Evolutionary conservation across 2,888 invertebrate species (phyloP).

Genomic region (Heliconius erato): DNA sequence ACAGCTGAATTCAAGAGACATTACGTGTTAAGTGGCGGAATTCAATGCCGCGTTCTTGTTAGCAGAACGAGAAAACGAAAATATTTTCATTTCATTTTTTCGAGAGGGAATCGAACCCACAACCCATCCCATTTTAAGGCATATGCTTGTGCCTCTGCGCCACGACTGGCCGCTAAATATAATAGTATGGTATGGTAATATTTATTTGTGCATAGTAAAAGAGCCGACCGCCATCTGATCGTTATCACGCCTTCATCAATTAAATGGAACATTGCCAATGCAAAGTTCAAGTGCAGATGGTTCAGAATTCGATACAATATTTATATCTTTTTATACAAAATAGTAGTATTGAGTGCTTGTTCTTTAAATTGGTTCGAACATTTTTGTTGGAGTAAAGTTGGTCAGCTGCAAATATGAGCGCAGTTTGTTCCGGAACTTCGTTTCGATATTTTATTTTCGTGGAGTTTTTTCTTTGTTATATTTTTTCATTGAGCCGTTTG

Average conservation of each 20-base stretch:
- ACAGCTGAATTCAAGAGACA: no score
- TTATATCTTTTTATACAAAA: background rate
- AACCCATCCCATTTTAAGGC: no score
- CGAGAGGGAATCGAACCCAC: no score
- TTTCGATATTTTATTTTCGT: constrained; percentile 1
- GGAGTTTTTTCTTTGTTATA: background rate
- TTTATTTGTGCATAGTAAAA: constrained; percentile 1
- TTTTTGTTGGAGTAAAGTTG: constrained; percentile 1
- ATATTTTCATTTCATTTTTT: no score
- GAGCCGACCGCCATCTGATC: constrained; percentile 22
- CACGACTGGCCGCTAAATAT: no score
- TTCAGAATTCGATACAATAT: constrained; percentile 26
- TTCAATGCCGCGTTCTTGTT: no score
- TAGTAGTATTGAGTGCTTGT: background rate
- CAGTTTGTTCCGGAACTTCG: background rate
- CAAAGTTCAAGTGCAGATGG: constrained; percentile 44
- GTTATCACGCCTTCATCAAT: constrained; percentile 16
- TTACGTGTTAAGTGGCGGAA: no score
- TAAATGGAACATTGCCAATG: constrained; percentile 45
- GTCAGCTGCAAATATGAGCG: constrained; percentile 5
- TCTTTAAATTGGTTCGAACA: constrained; percentile 1
- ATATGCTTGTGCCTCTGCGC: no score
- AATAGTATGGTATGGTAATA: constrained; percentile 8
- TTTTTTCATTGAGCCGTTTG: background rate
- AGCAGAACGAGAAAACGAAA: no score